These are phyloP conservation scores for Rhyacophila evoluta DNA, from an alignment of 2,888 invertebrate species.

Conservation along the genomic window DNA sequence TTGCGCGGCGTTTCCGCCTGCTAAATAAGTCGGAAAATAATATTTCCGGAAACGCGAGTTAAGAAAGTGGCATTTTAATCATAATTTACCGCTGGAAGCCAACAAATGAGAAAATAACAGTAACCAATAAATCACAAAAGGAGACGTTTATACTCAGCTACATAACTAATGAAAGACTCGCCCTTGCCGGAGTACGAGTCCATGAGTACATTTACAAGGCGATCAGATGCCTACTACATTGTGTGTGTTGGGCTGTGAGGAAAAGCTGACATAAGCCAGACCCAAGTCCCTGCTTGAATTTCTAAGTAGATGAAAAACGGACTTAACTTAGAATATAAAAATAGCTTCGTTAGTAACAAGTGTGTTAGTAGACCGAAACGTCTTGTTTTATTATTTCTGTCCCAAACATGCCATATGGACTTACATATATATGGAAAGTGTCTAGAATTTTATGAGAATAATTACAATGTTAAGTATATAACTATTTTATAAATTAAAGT, in stretches of 20 bases:
- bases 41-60: slow-evolving; percentile 28
- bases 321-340: slow-evolving; percentile 39
- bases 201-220: background rate
- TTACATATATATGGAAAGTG: too few relatives aligned
- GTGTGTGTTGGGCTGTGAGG: slow-evolving; percentile 3
- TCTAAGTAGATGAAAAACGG: slow-evolving; percentile 39
- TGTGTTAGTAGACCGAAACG: background rate
- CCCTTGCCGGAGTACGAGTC: background rate
- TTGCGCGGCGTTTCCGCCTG: background rate
- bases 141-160: slow-evolving; percentile 28
- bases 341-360: slow-evolving; percentile 31
- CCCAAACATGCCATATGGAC: too few relatives aligned
- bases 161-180: slow-evolving; percentile 40
- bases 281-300: slow-evolving; percentile 35
- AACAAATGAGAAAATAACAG: slow-evolving; percentile 7
- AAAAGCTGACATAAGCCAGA: slow-evolving; percentile 46
- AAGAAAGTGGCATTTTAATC: slow-evolving; percentile 29
- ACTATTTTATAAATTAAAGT: too few relatives aligned
- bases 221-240: slow-evolving; percentile 17
- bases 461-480: too few relatives aligned
- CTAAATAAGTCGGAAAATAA: slow-evolving; percentile 31
- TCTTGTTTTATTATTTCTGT: too few relatives aligned
- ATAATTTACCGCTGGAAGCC: slow-evolving; percentile 2
- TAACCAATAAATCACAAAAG: slow-evolving; percentile 42
- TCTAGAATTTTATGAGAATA: too few relatives aligned